Base-by-base conservation (phyloP, 1,140 invertebrate species). In the Brachionus calyciflorus region DNA sequence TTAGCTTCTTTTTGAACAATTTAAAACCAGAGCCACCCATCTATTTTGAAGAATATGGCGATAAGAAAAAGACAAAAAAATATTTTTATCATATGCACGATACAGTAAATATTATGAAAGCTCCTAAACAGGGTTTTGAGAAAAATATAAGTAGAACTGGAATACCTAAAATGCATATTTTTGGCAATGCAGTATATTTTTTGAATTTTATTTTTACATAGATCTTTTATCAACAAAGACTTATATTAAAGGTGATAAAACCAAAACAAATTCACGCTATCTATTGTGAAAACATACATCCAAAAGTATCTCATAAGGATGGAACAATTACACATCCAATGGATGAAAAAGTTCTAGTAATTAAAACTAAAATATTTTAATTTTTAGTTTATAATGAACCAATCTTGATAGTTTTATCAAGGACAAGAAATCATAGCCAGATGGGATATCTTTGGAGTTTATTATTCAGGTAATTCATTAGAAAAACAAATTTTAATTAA, bases 361-460 rank as follows among this genome's bases (percentile, higher is more conserved):
- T 51, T 24, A 46, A 40, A 3, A 19, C 1, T 37, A 14, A 12
- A 10, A n/a, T 0, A 0, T 17, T 24, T 46, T 69, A 30, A 44
- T 49, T 33, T 21, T 5, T 28, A 1, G 26, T 26, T 33, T 65
- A 41, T 48, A 44, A 57, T 26, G 12, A 69, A 21, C 0, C n/a
- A 48, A 70, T 41, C 10, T 30, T 14, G 30, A 33, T 30, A 73
- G 69, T 73, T 73, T 51, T 51, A 73, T 51, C 28, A 73, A 73
- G 28, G 46, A 2, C 28, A 33, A 37, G 9, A 51, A 55, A 46
- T 73, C 0, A 73, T 73, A 19, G 69, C 69, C 19, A 19, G 69
- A 33, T 73, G 69, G 69, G 69, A 73, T 24, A 40, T 73, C 12
- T 51, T 55, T 30, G 69, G 69, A 49, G 28, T 73, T 40, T 73